Evolutionary conservation across 2,888 invertebrate genomes (phyloP).

Genomic region (Latrodectus elegans): DNA sequence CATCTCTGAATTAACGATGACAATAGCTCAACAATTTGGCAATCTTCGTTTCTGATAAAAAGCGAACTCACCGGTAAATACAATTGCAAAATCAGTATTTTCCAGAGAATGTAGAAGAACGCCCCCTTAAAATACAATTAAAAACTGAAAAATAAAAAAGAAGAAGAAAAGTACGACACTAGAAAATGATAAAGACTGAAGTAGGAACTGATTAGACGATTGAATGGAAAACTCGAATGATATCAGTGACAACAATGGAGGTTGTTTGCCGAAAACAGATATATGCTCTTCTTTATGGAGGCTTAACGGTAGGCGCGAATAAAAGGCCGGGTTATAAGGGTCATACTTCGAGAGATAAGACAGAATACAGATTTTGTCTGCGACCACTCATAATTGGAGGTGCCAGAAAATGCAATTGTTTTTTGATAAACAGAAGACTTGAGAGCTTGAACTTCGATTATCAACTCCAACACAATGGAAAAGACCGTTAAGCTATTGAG

Average conservation of each 20-base stretch:
- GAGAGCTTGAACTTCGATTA: conserved; percentile 29
- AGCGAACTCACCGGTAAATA: conserved; percentile 18
- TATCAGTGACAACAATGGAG: conserved; percentile 43
- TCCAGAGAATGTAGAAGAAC: conserved; percentile 5
- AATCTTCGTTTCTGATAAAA: not conserved
- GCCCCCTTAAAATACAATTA: not conserved
- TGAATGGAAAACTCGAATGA: conserved; percentile 37
- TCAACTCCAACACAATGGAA: not conserved
- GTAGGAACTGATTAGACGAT: conserved; percentile 44
- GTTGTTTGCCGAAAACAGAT: conserved; percentile 33
- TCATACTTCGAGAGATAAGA: conserved; percentile 21
- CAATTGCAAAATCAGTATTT: not conserved
- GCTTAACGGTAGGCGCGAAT: conserved; percentile 47
- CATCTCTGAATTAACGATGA: not conserved
- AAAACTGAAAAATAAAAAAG: no score
- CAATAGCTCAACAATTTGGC: not conserved
- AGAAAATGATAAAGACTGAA: conserved; percentile 35
- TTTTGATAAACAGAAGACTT: not conserved
- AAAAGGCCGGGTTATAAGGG: conserved; percentile 40
- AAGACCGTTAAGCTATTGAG: not conserved
- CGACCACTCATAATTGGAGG: conserved; percentile 6
- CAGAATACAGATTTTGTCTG: not conserved
- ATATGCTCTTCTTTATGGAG: conserved; percentile 35
- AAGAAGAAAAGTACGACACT: no score
- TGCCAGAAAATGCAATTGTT: conserved; percentile 18